These are phyloP conservation scores for Palythoa grandiflora DNA, from an alignment of 92 coral and sea anemone species.

Conservation along the genomic window DNA sequence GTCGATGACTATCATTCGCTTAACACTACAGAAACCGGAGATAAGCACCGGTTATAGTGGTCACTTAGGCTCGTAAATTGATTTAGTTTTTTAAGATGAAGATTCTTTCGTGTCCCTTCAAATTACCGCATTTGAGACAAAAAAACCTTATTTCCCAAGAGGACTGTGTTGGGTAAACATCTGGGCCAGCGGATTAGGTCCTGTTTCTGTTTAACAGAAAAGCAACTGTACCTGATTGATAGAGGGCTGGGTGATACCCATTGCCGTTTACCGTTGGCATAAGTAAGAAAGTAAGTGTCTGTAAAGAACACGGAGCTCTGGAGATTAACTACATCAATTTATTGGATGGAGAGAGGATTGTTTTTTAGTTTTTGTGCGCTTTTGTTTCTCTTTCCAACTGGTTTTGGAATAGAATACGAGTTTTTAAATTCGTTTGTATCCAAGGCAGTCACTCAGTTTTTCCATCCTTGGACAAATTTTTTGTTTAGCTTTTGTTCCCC, in stretches of 20 bases:
- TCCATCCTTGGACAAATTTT: not conserved
- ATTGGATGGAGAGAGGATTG: not conserved
- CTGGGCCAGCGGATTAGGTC: no score
- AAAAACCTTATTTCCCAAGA: no score
- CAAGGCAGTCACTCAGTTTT: constrained; percentile 22
- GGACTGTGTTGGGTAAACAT: no score
- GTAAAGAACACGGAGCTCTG: not conserved
- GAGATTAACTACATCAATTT: not conserved
- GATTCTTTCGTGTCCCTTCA: no score
- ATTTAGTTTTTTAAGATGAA: no score
- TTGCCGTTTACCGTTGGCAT: not conserved
- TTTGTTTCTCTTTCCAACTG: not conserved
- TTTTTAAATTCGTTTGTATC: constrained; percentile 12
- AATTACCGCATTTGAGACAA: no score
- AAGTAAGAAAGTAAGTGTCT: no score
- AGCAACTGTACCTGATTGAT: no score
- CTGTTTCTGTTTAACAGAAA: not conserved
- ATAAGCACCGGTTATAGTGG: no score
- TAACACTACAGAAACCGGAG: no score
- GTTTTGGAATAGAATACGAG: constrained; percentile 5
- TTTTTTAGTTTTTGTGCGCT: constrained; percentile 11
- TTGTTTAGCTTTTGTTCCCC: not conserved
- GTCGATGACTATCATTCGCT: no score
- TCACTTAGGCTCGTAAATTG: no score
- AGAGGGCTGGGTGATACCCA: not conserved